Base-by-base conservation (phyloP, 2,888 invertebrate species). In the Synanthedon vespiformis region DNA sequence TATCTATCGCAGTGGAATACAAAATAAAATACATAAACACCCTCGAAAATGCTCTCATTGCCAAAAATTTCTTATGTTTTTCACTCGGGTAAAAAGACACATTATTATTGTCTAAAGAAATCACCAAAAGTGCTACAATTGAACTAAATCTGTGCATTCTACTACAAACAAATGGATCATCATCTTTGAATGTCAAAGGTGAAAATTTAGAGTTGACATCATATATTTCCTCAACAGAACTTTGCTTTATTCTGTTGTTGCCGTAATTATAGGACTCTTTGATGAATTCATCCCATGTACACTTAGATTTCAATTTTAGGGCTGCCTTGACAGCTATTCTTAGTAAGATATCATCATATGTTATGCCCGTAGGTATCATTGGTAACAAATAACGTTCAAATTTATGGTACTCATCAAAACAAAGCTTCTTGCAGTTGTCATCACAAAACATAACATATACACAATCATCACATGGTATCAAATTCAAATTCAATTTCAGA, bases 141-240 rank as follows among this genome's bases (percentile, higher is more conserved):
- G 34, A 40, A 16, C 50, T 12, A 34, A 14, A 12, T 22, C 50
- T 50, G 47, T 34, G 64, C 48, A 62, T 55, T n/a, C 40, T 11
- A 1, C 68, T 68, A 49, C 61, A 52, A 4, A 59, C 11, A 51
- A 63, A 64, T 14, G 57, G 54, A 3, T 40, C 55, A 18, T 64
- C 54, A 44, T 63, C 56, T 16, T 54, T 58, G 13, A 54, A 53
- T 40, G 49, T 53, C 22, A 68, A 53, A 14, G 65, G 40, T 0
- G 68, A 66, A 50, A 51, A 57, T 40, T 52, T 54, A 12, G 56
- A 53, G 1, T 55, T 53, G 11, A 40, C 18, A 52, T 64, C 55
- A 44, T 57, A 68, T 48, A 63, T 56, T 22, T 64, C 59, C 44
- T 56, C 54, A 3, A 57, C 47, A 4, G 57, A 50, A 48, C 60